Conservation (phyloP, 2,888 invertebrate species). For the Pseudeuparius sepicola region DNA sequence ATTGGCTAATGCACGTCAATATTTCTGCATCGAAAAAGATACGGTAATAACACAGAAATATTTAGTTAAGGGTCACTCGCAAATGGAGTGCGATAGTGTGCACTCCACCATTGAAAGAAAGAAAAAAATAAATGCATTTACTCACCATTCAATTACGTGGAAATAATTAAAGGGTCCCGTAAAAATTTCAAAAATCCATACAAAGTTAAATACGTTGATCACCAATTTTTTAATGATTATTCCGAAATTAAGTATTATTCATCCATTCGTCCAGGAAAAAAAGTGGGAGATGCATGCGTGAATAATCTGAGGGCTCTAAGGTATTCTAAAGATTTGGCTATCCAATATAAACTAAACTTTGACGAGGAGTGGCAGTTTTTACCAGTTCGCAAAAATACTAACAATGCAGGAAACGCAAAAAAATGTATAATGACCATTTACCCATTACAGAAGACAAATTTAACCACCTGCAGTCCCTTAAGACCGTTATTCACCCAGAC, state of each 20-base stretch:
- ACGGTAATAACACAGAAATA: slow-evolving; percentile 2
- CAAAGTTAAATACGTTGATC: slow-evolving; percentile 6
- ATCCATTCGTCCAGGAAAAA: slow-evolving; percentile 5
- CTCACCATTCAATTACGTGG: slow-evolving; percentile 3
- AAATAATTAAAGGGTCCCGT: slow-evolving; percentile 2
- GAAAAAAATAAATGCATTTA: slow-evolving; percentile 2
- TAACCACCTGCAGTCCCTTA: slow-evolving; percentile 8
- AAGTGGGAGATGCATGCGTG: slow-evolving; percentile 7
- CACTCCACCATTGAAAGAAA: slow-evolving; percentile 3
- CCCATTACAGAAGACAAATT: not conserved
- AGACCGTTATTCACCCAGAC: slow-evolving; percentile 9
- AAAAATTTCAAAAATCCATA: slow-evolving; percentile 2
- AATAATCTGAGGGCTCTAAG: slow-evolving; percentile 7
- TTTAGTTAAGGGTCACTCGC: slow-evolving; percentile 1
- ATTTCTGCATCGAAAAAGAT: slow-evolving; percentile 2
- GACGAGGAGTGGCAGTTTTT: slow-evolving; percentile 5
- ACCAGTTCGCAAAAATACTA: slow-evolving; percentile 4
- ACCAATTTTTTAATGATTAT: slow-evolving; percentile 5
- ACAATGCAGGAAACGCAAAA: slow-evolving; percentile 17
- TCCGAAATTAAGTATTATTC: slow-evolving; percentile 5
- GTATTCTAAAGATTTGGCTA: not conserved
- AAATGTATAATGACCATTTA: slow-evolving; percentile 7
- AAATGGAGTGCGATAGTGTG: slow-evolving; percentile 2
- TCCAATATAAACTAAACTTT: slow-evolving; percentile 8
- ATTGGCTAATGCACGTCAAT: slow-evolving; percentile 2